These are phyloP conservation scores for Oryzias sinensis DNA, from an alignment of 2,797 vertebrate species.

Conservation along the genomic window DNA sequence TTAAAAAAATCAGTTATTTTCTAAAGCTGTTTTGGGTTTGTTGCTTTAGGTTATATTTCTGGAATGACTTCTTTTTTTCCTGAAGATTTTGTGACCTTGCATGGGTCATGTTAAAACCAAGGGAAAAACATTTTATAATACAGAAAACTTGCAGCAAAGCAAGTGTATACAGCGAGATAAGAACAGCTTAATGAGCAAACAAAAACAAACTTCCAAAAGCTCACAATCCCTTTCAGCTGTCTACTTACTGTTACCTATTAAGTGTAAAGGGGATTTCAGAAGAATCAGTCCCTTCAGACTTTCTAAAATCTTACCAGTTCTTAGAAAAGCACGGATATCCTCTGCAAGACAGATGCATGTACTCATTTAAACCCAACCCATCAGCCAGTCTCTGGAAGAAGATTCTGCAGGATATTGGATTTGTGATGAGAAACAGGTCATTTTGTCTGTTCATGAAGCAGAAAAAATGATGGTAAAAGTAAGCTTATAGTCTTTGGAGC, in stretches of 20 bases:
- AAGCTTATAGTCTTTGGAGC: not conserved
- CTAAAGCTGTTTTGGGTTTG: too few relatives aligned
- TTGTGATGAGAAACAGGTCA: not conserved
- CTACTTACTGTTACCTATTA: not conserved
- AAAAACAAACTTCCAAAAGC: slow-evolving; percentile 2
- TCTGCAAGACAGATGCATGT: not conserved
- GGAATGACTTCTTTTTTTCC: too few relatives aligned
- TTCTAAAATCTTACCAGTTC: not conserved
- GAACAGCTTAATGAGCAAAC: not conserved
- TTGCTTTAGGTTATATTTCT: too few relatives aligned
- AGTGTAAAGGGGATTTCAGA: slow-evolving; percentile 19
- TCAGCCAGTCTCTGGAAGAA: not conserved
- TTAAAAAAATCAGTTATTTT: too few relatives aligned
- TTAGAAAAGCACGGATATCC: slow-evolving; percentile 21
- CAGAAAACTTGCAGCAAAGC: too few relatives aligned
- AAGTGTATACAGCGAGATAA: too few relatives aligned
- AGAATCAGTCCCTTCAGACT: slow-evolving; percentile 17
- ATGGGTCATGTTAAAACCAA: too few relatives aligned
- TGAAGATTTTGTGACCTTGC: too few relatives aligned
- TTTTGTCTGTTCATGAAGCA: slow-evolving; percentile 1
- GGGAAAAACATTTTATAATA: too few relatives aligned
- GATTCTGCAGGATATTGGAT: slow-evolving; percentile 20
- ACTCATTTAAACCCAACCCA: not conserved
- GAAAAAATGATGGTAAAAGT: slow-evolving; percentile 15
- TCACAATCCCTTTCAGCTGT: not conserved